Evolutionary conservation across 1,140 invertebrate genomes (phyloP), one percentile per base, ranked within the genome.

Genomic region (Nymphalis io): DNA sequence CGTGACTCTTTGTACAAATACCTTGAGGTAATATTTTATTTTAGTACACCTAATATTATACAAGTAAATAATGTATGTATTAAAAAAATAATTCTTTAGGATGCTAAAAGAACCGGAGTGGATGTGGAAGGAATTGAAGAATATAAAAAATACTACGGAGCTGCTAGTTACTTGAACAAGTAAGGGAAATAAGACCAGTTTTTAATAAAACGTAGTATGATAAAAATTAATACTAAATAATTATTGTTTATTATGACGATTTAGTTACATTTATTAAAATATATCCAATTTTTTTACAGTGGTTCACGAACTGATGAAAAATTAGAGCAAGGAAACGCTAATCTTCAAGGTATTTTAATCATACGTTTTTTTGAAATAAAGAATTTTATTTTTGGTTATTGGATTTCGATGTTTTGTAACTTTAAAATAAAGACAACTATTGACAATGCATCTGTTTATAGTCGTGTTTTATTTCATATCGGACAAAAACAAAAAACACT

Each of bases 301-400:
- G 74, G 44, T 27, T 81, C 80, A 13, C 82, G 71, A 23, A 84
- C 79, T 27, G 83, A 88, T 67, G 84, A 90, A 67, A 81, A 82
- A 73, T 66, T 89, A 13, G 81, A 90, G 57, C 82, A 88, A 55
- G 88, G 88, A 61, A 88, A 90, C 76, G 88, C 80, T 8, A 90
- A 89, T 74, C 78, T 89, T 46, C 84, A 91, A 83, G 85, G 88
- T 90, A 84, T 66, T 51, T 33, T 3, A 0, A 1, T 3, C 5
- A 33, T 8, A 33, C 6, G 27, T 33, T 33, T 33, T 33, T 33
- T 33, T 27, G 4, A 33, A 33, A 33, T 33, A 33, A 33, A 3
- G 5, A 33, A 33, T 8, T n/a, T 33, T 33, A 33, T 5, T 33
- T 33, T 33, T 1, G 6, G 10, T 33, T 33, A 33, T 33, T 33